Percentiles rank a stretch among this genome's conserved stretches.
Conservation (phyloP, 2,797 vertebrate genomes). For the Sarcophilus harrisii region DNA sequence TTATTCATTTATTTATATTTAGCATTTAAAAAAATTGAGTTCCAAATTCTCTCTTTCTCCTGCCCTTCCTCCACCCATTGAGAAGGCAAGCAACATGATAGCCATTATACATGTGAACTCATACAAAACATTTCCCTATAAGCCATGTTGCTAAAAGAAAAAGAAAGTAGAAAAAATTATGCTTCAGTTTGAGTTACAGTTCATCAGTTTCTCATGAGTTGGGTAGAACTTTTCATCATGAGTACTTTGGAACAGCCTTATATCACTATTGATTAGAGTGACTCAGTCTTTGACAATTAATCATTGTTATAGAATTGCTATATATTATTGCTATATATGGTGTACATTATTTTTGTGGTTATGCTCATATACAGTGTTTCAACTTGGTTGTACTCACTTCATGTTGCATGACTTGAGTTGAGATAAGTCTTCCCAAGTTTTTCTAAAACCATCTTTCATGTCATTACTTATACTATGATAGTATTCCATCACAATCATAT, state of each 20-base stretch:
- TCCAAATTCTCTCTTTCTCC: background rate
- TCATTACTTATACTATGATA: background rate
- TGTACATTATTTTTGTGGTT: background rate
- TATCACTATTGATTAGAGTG: background rate
- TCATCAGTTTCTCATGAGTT: background rate
- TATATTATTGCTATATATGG: too few species aligned
- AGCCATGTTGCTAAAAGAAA: background rate
- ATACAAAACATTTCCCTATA: background rate
- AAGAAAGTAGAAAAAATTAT: background rate
- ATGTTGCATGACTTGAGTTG: background rate
- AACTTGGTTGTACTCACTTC: background rate
- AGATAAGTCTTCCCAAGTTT: background rate
- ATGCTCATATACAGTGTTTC: background rate
- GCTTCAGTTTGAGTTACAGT: background rate
- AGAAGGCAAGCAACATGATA: background rate
- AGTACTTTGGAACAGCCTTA: background rate
- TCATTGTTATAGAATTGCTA: too few species aligned
- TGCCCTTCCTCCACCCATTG: background rate
- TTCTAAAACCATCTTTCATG: background rate
- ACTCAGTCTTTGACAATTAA: background rate
- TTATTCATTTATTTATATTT: conserved; percentile 1
- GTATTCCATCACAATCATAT: background rate
- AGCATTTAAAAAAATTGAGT: conserved; percentile 11
- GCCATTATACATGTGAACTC: background rate
- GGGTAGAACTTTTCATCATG: background rate